phyloP scores from a whole-genome alignment of 2,113 vertebrate genomes.

The Entosphenus tridentatus region DNA sequence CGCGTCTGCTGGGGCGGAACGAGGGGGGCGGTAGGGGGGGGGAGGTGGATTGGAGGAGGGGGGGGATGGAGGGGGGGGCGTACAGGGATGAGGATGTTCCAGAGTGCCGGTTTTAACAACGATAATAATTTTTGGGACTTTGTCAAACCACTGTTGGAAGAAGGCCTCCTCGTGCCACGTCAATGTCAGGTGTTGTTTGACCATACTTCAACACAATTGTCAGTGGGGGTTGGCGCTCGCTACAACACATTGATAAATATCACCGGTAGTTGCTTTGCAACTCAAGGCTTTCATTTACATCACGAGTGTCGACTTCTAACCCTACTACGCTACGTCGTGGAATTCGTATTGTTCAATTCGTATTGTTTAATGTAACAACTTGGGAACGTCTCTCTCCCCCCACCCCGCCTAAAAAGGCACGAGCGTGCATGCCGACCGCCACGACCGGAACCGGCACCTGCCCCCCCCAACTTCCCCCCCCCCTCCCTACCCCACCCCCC shows the following conservation, averaged over 20 bases:
- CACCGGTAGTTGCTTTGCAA: no score
- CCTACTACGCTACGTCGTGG: background rate
- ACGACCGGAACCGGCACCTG: background rate
- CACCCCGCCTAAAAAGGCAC: background rate
- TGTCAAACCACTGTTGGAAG: background rate
- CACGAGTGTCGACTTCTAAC: background rate
- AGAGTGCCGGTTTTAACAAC: background rate
- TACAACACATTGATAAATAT: no score
- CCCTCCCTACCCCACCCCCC: background rate
- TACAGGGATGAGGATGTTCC: background rate
- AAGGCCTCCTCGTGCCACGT: background rate
- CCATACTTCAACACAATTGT: no score
- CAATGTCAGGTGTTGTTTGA: background rate
- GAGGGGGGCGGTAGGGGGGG: background rate
- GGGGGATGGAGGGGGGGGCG: background rate
- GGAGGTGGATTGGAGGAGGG: background rate
- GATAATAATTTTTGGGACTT: background rate
- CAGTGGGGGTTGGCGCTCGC: no score
- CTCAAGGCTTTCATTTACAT: no score
- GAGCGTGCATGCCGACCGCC: background rate
- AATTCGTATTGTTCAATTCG: background rate
- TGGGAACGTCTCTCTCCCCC: background rate
- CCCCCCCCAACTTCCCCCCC: background rate
- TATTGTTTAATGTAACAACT: background rate
- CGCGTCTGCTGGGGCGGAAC: constrained; percentile 12